phyloP scores from a whole-genome alignment of 1,140 invertebrate genomes.

The Camponotus pennsylvanicus region DNA sequence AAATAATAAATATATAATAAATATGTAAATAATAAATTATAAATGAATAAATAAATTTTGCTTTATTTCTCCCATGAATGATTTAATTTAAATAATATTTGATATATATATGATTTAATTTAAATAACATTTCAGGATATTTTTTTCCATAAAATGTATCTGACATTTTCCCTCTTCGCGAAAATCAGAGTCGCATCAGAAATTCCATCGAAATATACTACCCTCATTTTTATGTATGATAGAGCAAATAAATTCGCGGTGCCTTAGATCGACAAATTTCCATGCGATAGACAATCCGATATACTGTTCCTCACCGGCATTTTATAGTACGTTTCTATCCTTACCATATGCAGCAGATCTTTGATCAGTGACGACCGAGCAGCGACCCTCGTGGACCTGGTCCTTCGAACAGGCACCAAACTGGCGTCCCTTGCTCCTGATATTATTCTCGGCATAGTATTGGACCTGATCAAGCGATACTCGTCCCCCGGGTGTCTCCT shows the following conservation, averaged over 20 bases:
- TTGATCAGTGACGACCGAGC: constrained; percentile 68
- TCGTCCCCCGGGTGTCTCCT: constrained; percentile 78
- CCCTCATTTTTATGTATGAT: background rate
- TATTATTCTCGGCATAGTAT: constrained; percentile 70
- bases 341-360: constrained; percentile 78
- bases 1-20: no score
- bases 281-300: background rate
- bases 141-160: background rate
- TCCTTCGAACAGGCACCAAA: constrained; percentile 65
- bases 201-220: background rate
- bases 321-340: constrained; percentile 15
- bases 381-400: constrained; percentile 70
- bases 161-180: background rate
- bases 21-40: no score
- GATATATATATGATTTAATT: background rate
- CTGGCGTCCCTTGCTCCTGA: constrained; percentile 65
- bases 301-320: background rate
- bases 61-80: background rate
- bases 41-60: no score
- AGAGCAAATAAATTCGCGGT: background rate
- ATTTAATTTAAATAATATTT: background rate
- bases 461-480: constrained; percentile 79
- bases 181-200: background rate
- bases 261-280: background rate
- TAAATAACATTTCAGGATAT: background rate